These are phyloP conservation scores for Pseudeuparius sepicola DNA, from an alignment of 2,888 invertebrate genomes.

Conservation along the genomic window DNA sequence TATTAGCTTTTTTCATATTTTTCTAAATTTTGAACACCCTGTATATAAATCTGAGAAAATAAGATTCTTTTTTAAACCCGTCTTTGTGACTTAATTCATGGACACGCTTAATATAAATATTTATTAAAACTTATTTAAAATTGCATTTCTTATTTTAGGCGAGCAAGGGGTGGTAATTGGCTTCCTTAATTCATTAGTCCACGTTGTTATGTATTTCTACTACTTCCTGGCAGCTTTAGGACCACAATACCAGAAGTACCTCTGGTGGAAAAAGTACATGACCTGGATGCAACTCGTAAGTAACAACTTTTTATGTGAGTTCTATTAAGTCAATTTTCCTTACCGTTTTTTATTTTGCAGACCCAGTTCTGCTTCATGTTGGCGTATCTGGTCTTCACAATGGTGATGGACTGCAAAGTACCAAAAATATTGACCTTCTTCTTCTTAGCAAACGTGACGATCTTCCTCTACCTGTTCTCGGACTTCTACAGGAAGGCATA, in stretches of 20 bases:
- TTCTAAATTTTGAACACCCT: too few relatives aligned
- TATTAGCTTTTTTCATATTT: too few relatives aligned
- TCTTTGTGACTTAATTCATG: too few relatives aligned
- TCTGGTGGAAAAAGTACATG: slow-evolving; percentile 93
- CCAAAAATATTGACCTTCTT: slow-evolving; percentile 60
- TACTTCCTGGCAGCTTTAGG: slow-evolving; percentile 83
- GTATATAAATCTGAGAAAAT: too few relatives aligned
- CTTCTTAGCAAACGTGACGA: slow-evolving; percentile 53
- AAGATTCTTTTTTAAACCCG: too few relatives aligned
- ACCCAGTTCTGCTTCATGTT: slow-evolving; percentile 68
- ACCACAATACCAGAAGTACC: slow-evolving; percentile 75
- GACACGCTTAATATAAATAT: too few relatives aligned
- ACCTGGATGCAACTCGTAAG: slow-evolving; percentile 75
- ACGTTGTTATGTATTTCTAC: slow-evolving; percentile 86
- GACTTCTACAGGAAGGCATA: slow-evolving; percentile 54
- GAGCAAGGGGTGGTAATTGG: slow-evolving; percentile 84
- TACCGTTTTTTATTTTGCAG: slow-evolving; percentile 39
- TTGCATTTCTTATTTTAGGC: slow-evolving; percentile 45
- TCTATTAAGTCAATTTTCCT: slow-evolving; percentile 4
- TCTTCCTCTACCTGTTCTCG: slow-evolving; percentile 70
- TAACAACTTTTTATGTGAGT: slow-evolving; percentile 1
- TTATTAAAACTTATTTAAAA: too few relatives aligned
- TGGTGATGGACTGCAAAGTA: slow-evolving; percentile 57
- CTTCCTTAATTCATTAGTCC: slow-evolving; percentile 79
- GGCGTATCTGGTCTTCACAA: slow-evolving; percentile 55